Percentiles rank a stretch among this genome's conserved stretches.
Evolutionary conservation across 2,797 vertebrate genomes (phyloP).

Genomic region (Hypotaenidia okinawae): DNA sequence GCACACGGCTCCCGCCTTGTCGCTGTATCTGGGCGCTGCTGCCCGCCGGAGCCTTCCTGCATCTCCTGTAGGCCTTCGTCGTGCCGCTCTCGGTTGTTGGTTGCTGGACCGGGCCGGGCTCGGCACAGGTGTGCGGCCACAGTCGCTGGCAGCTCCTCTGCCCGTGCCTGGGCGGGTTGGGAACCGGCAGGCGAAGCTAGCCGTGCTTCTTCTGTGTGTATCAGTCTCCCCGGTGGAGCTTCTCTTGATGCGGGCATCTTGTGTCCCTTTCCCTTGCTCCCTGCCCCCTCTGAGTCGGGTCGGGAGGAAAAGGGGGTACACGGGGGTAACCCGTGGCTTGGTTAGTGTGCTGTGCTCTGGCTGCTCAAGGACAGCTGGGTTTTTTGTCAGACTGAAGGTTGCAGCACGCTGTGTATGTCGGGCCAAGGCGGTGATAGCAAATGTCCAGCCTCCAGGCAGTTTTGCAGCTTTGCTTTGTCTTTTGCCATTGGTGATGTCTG

Average conservation of each 20-base stretch:
- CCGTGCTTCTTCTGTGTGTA: background rate
- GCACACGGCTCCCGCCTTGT: background rate
- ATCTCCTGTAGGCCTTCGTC: background rate
- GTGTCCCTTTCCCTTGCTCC: no score
- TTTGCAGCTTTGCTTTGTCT: background rate
- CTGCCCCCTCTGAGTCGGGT: background rate
- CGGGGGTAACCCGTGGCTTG: accelerated
- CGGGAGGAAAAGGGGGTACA: background rate
- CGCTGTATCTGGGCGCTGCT: background rate
- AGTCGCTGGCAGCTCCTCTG: background rate
- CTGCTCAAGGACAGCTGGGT: background rate
- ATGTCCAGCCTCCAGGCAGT: no score
- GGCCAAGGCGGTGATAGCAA: background rate
- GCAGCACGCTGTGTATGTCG: background rate
- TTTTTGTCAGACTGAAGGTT: background rate
- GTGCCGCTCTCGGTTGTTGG: background rate
- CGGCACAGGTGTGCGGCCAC: background rate
- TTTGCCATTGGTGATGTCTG: accelerated
- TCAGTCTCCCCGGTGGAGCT: background rate
- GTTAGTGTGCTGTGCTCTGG: background rate
- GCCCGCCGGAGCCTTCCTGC: background rate
- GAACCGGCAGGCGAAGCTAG: background rate
- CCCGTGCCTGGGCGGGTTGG: background rate
- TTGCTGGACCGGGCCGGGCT: background rate
- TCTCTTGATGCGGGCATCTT: accelerated